Percentiles rank a stretch among this genome's conserved stretches.
Conservation (phyloP, 2,113 vertebrate genomes). For the Callocephalon fimbriatum region DNA sequence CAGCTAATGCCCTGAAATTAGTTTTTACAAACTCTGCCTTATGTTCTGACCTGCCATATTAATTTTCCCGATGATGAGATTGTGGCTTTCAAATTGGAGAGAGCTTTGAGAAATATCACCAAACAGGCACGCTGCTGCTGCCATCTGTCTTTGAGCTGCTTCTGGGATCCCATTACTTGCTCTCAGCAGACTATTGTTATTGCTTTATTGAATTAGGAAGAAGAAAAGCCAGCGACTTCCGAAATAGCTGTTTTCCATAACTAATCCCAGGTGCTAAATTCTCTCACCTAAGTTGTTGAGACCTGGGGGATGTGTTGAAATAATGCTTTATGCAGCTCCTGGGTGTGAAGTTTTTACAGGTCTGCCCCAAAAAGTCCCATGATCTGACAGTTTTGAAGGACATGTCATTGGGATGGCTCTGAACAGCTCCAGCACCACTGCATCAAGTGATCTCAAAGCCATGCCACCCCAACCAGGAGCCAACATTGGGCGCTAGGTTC, state of each 20-base stretch:
- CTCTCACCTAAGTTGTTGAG: neutral
- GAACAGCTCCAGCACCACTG: neutral
- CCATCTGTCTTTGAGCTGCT: slow-evolving; percentile 57
- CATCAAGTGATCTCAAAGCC: neutral
- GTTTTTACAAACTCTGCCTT: neutral
- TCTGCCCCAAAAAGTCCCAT: neutral
- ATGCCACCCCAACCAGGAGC: neutral
- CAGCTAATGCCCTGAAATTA: neutral
- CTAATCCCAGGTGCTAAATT: neutral
- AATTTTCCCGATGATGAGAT: slow-evolving; percentile 26
- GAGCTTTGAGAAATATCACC: neutral
- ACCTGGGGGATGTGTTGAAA: accelerated
- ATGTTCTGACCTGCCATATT: slow-evolving; percentile 10
- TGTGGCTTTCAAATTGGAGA: slow-evolving; percentile 39
- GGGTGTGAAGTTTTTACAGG: neutral
- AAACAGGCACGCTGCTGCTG: slow-evolving; percentile 34
- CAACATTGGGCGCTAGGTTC: accelerated
- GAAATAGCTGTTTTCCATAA: neutral
- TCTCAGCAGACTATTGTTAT: neutral
- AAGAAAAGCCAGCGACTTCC: neutral
- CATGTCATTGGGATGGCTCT: neutral
- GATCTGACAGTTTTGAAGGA: neutral
- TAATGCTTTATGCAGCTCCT: neutral
- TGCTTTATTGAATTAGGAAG: neutral
- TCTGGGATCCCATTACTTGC: slow-evolving; percentile 14